Percentiles rank a stretch among this genome's conserved stretches.
phyloP scores from a whole-genome alignment of 2,888 invertebrate species.

The Hypsopygia costalis region DNA sequence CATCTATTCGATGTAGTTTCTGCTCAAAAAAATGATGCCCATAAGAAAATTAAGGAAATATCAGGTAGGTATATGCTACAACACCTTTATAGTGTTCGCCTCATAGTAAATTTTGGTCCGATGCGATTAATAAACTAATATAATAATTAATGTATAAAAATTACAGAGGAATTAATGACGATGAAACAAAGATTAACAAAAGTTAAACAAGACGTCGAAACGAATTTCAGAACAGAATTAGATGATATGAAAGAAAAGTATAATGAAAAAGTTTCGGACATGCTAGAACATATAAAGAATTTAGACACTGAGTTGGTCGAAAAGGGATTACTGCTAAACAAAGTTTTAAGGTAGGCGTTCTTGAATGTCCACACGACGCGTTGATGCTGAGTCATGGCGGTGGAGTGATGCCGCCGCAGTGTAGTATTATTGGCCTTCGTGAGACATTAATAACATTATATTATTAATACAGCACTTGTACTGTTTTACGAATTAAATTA shows the following conservation, averaged over 20 bases:
- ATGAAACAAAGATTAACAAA: conserved; percentile 74
- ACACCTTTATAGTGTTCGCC: too few relatives aligned
- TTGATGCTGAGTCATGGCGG: too few relatives aligned
- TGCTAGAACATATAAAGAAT: conserved; percentile 77
- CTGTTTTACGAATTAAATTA: too few relatives aligned
- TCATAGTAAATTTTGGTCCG: too few relatives aligned
- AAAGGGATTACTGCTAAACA: conserved; percentile 77
- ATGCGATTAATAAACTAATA: too few relatives aligned
- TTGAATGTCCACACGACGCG: not conserved
- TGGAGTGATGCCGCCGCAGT: too few relatives aligned
- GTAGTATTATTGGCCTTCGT: too few relatives aligned
- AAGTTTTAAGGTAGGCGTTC: conserved; percentile 50
- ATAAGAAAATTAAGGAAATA: conserved; percentile 46
- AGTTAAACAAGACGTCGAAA: conserved; percentile 78
- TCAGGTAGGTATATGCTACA: conserved; percentile 45
- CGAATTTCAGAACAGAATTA: conserved; percentile 80
- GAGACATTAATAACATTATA: too few relatives aligned
- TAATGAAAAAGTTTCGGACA: conserved; percentile 79
- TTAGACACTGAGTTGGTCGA: conserved; percentile 79
- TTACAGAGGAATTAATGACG: conserved; percentile 76
- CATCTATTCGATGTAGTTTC: conserved; percentile 64
- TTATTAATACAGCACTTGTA: too few relatives aligned
- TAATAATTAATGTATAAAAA: too few relatives aligned
- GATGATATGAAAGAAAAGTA: conserved; percentile 78
- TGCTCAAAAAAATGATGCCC: conserved; percentile 55